Evolutionary conservation across 2,113 vertebrate genomes (phyloP), one percentile per base, ranked within the genome.

Genomic region (Lasiurus cinereus): DNA sequence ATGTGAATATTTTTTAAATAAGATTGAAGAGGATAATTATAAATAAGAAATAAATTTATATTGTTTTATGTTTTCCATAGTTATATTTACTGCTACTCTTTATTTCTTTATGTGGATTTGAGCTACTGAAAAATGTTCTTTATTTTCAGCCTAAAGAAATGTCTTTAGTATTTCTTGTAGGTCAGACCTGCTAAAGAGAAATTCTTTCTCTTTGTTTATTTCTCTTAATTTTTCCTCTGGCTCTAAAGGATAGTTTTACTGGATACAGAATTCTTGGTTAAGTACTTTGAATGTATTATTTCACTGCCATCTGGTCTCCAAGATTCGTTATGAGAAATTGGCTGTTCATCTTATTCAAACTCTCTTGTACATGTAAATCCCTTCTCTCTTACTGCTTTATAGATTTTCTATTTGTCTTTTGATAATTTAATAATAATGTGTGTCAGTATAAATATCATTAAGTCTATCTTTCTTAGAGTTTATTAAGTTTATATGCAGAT

Each of bases 371-470:
- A 72, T 13, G 31, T 46, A 76, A 85, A 8, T 33, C 9, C 16
- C n/a, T 82, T 52, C 8, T 86, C 27, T 76, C 36, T 76, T 36
- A n/a, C 21, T 92, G 16, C 43, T 93, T 92, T 96, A 46, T 80
- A 90, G 19, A 73, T 50, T 74, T 27, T 88, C 27, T 50, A 29
- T 82, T 76, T 79, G 43, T 16, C 18, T 69, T 93, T 82, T 72
- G 52, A 76, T 21, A 18, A 43, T 33, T 83, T 77, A 56, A 66
- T 83, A 73, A 50, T 84, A 78, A 59, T 56, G 4, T 74, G 1
- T 70, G 22, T 84, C 33, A 73, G 31, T 59, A 1, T 84, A 27
- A 24, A 39, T 24, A 19, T 83, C 27, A 62, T 48, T n/a, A 56
- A 93, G 29, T 48, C 69, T 84, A 92, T 87, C 24, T 36, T 78